Evolutionary conservation across 1,140 invertebrate genomes (phyloP).

Genomic region (Daktulosphaira vitifoliae): DNA sequence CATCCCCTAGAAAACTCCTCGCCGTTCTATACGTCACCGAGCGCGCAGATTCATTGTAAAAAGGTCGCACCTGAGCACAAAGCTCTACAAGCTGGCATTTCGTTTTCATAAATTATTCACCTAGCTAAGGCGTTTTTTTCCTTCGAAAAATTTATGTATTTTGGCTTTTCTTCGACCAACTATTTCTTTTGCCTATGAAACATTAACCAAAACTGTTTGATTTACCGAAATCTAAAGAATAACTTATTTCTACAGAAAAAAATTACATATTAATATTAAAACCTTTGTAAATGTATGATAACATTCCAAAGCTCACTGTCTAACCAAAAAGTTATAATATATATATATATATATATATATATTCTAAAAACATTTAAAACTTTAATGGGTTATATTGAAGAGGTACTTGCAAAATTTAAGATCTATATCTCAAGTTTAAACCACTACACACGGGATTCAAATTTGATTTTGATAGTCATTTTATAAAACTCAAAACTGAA

Average conservation of each 20-base stretch:
- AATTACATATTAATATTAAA: conserved; percentile 11
- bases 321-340: too few species aligned
- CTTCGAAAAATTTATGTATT: conserved; percentile 26
- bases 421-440: too few species aligned
- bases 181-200: not conserved
- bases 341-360: too few species aligned
- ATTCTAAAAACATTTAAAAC: too few species aligned
- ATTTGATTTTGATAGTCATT: too few species aligned
- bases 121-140: conserved; percentile 1
- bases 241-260: conserved; percentile 6
- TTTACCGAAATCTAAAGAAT: conserved; percentile 1
- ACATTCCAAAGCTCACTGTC: too few species aligned
- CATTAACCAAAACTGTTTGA: conserved; percentile 2
- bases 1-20: not conserved
- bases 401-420: too few species aligned
- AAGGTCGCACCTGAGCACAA: conserved; percentile 30
- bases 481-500: too few species aligned
- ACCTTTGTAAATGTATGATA: not conserved
- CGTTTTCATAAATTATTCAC: conserved; percentile 32
- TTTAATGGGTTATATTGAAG: too few species aligned
- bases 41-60: conserved; percentile 30
- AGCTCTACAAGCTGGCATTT: conserved; percentile 27
- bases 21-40: conserved; percentile 18
- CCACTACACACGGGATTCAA: too few species aligned
- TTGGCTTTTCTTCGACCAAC: not conserved